Evolutionary conservation across 2,888 invertebrate species (phyloP).

Genomic region (Sminthurinus aureus): DNA sequence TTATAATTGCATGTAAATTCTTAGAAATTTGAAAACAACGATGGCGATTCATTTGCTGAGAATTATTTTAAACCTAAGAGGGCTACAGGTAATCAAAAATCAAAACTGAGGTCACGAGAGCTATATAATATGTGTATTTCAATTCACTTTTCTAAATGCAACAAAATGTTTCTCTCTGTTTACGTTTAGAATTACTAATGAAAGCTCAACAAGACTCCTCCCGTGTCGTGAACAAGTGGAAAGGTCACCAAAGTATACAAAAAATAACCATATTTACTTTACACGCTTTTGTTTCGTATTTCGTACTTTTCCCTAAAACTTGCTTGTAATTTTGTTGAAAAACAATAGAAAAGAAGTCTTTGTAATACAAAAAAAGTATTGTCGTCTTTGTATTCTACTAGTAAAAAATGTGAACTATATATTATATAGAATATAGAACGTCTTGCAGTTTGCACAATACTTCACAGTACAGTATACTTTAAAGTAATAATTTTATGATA

Average conservation of each 20-base stretch:
- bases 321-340: no score
- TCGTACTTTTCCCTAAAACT: no score
- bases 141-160: neutral
- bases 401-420: no score
- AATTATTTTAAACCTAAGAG: constrained; percentile 69
- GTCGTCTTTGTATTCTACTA: no score
- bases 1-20: constrained; percentile 26
- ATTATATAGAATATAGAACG: no score
- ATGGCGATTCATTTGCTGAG: constrained; percentile 72
- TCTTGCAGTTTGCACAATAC: no score
- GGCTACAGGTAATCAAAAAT: neutral
- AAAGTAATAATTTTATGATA: no score
- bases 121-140: neutral
- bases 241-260: constrained; percentile 63
- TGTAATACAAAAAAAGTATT: no score
- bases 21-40: constrained; percentile 68
- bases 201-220: constrained; percentile 68
- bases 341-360: no score
- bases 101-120: neutral
- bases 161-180: constrained; percentile 66
- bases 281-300: no score
- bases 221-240: constrained; percentile 68
- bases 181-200: constrained; percentile 67
- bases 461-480: no score
- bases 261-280: constrained; percentile 13